These are phyloP conservation scores for Tigriopus californicus DNA, from an alignment of 2,888 invertebrate species.

Conservation along the genomic window DNA sequence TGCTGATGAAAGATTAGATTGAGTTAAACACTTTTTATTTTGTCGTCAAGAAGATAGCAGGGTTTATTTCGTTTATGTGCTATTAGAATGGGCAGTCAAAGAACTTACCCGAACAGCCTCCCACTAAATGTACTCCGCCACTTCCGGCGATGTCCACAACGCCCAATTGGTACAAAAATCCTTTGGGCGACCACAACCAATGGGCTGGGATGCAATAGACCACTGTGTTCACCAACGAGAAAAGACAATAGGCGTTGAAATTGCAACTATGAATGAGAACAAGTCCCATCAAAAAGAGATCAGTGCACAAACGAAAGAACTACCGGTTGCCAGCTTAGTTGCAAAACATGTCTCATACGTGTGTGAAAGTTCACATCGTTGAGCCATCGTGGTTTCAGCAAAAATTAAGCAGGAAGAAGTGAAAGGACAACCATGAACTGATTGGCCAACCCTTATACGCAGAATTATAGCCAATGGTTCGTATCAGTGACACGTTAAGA, in stretches of 20 bases:
- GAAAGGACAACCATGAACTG: too few relatives aligned
- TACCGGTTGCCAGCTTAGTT: not conserved
- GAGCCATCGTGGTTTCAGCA: not conserved
- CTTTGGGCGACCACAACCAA: constrained; percentile 74
- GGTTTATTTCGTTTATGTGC: too few relatives aligned
- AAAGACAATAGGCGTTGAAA: constrained; percentile 74
- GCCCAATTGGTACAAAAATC: constrained; percentile 60
- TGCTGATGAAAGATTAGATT: constrained; percentile 32
- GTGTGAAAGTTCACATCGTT: not conserved
- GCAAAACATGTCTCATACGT: not conserved
- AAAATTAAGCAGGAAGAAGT: not conserved
- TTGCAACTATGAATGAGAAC: constrained; percentile 43
- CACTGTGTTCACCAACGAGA: constrained; percentile 67
- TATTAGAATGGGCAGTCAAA: too few relatives aligned
- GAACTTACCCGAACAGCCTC: constrained; percentile 34
- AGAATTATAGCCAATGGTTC: too few relatives aligned
- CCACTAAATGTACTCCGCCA: constrained; percentile 68
- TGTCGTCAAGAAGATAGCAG: too few relatives aligned
- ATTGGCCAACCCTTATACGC: too few relatives aligned
- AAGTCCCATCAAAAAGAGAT: not conserved
- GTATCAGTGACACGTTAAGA: too few relatives aligned
- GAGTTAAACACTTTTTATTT: too few relatives aligned
- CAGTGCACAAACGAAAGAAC: not conserved
- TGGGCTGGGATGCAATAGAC: constrained; percentile 84
- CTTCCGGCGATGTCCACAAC: constrained; percentile 84